Evolutionary conservation across 2,113 vertebrate species (phyloP).

Genomic region (Etheostoma spectabile): DNA sequence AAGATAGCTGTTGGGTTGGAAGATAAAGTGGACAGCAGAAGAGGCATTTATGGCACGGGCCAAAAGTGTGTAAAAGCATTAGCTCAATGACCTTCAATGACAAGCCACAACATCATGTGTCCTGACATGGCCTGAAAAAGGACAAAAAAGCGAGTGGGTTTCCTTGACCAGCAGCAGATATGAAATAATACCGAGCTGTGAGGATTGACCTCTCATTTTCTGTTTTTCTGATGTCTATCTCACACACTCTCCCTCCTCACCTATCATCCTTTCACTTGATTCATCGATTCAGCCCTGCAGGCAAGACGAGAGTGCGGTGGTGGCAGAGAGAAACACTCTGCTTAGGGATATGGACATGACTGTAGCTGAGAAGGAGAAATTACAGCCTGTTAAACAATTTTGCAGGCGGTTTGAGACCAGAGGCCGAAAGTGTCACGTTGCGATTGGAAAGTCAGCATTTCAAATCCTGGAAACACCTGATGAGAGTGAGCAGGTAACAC

Average conservation of each 20-base stretch:
- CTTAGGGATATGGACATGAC: constrained; percentile 60
- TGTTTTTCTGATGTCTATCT: constrained; percentile 50
- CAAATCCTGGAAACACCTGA: constrained; percentile 25
- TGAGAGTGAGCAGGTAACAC: constrained; percentile 23
- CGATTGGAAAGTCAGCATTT: constrained; percentile 39
- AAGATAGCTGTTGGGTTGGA: constrained; percentile 21
- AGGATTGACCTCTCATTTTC: constrained; percentile 59
- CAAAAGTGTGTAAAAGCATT: constrained; percentile 46
- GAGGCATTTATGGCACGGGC: constrained; percentile 29
- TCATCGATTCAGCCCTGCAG: constrained; percentile 78
- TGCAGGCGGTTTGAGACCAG: constrained; percentile 32
- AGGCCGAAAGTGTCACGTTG: constrained; percentile 34
- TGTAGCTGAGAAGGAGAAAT: constrained; percentile 62
- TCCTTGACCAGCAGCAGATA: constrained; percentile 31
- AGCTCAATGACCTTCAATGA: constrained; percentile 52
- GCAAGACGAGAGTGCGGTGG: constrained; percentile 52
- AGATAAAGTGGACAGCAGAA: constrained; percentile 27
- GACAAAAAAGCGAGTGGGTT: constrained; percentile 23
- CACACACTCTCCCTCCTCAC: constrained; percentile 15
- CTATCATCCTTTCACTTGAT: constrained; percentile 68
- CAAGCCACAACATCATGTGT: constrained; percentile 16
- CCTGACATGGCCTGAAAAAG: constrained; percentile 26
- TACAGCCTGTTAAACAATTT: constrained; percentile 69
- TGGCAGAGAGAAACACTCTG: constrained; percentile 50
- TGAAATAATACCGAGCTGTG: constrained; percentile 50